Percentiles rank a stretch among this genome's conserved stretches.
These are phyloP conservation scores for Lordiphosa collinella DNA, from an alignment of 1,140 invertebrate species.

Conservation along the genomic window DNA sequence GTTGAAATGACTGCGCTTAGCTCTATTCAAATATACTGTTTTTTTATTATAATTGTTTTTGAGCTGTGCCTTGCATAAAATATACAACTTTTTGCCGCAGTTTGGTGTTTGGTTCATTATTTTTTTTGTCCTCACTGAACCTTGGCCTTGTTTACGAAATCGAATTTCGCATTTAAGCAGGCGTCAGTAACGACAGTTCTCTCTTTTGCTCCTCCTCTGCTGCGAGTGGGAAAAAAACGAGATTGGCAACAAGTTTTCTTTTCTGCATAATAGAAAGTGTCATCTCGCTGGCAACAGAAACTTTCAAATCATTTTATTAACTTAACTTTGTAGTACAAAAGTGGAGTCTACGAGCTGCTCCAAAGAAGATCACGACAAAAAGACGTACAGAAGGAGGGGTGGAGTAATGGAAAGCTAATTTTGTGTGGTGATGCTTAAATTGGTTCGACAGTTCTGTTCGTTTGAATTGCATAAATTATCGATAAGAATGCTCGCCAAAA, in stretches of 20 bases:
- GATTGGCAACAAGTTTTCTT: conserved; percentile 42
- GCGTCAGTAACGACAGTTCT: conserved; percentile 21
- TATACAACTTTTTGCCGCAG: conserved; percentile 7
- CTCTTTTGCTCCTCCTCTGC: background rate
- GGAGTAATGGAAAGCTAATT: background rate
- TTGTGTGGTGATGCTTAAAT: too few relatives aligned
- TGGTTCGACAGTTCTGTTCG: too few relatives aligned
- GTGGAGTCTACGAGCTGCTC: background rate
- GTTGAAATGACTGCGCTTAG: conserved; percentile 6
- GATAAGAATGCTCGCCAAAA: too few relatives aligned
- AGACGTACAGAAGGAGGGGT: background rate
- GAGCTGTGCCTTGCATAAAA: conserved; percentile 13
- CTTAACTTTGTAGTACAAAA: conserved; percentile 36
- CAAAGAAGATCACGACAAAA: background rate
- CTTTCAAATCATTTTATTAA: conserved; percentile 53
- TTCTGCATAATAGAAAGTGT: conserved; percentile 43
- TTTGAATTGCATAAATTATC: too few relatives aligned
- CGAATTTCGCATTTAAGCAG: conserved; percentile 44
- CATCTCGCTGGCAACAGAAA: conserved; percentile 33
- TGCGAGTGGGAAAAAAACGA: conserved; percentile 3
- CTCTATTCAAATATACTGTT: conserved; percentile 14
- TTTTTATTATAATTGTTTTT: conserved; percentile 1
- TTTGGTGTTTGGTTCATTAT: conserved; percentile 13
- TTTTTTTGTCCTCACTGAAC: conserved; percentile 10
- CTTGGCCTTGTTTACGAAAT: conserved; percentile 41